Evolutionary conservation across 1,140 invertebrate genomes (phyloP).

Genomic region (Triops longicaudatus): DNA sequence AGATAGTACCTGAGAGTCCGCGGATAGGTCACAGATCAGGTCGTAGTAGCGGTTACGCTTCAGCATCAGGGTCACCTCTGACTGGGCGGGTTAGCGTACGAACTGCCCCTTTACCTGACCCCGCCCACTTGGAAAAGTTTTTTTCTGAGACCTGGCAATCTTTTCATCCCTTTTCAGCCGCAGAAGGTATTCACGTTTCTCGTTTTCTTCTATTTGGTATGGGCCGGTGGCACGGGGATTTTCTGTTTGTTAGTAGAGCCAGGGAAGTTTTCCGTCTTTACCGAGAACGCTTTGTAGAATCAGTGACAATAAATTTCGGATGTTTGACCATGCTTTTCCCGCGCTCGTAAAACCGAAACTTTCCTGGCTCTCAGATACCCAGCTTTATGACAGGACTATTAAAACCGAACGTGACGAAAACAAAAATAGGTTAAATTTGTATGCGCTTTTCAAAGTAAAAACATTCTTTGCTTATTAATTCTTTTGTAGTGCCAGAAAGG

Average conservation of each 20-base stretch:
- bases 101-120: not conserved
- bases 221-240: not conserved
- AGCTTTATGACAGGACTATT: not conserved
- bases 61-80: slow-evolving; percentile 25
- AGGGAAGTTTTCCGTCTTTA: not conserved
- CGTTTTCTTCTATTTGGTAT: not conserved
- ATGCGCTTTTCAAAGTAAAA: not conserved
- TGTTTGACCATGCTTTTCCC: not conserved
- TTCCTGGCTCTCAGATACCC: not conserved
- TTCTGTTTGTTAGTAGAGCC: slow-evolving; percentile 17
- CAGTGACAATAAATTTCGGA: not conserved
- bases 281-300: not conserved
- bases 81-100: slow-evolving; percentile 14
- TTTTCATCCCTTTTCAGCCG: not conserved
- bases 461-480: not conserved
- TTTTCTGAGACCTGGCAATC: not conserved
- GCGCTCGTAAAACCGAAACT: not conserved
- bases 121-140: not conserved
- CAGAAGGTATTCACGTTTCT: not conserved
- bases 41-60: slow-evolving; percentile 27
- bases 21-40: slow-evolving; percentile 24
- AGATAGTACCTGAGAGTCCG: slow-evolving; percentile 12
- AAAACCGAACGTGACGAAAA: not conserved
- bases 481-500: not conserved
- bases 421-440: not conserved